phyloP scores from a whole-genome alignment of 2,888 invertebrate species.

The Ennomos erosarius region DNA sequence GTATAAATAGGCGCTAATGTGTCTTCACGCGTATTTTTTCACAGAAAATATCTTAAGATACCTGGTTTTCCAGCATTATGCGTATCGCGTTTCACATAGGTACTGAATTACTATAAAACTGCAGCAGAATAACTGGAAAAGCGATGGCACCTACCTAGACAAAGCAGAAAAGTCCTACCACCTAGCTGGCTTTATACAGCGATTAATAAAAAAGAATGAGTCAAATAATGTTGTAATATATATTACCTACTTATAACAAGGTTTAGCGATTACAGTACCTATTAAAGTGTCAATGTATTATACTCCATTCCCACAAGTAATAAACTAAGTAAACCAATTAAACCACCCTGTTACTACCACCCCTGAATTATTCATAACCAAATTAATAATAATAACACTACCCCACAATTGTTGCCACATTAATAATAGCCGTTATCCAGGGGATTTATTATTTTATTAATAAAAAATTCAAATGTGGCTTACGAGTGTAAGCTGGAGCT shows the following conservation, averaged over 20 bases:
- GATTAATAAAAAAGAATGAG: no score
- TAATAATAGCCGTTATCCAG: conserved; percentile 59
- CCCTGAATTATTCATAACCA: conserved; percentile 77
- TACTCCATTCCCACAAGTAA: conserved; percentile 14
- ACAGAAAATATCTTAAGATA: neutral
- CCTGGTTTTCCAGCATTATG: no score
- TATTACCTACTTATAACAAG: no score
- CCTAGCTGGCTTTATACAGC: no score
- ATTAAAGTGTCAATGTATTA: no score
- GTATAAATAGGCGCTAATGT: conserved; percentile 17
- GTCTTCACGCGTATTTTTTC: neutral
- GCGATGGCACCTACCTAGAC: no score
- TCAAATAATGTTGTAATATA: no score
- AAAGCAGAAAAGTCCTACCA: no score
- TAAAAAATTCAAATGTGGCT: conserved; percentile 82
- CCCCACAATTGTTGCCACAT: conserved; percentile 55
- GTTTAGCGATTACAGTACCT: no score
- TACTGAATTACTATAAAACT: no score
- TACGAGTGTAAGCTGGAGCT: conserved; percentile 72
- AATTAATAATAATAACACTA: conserved; percentile 79
- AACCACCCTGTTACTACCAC: conserved; percentile 22
- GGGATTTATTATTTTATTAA: conserved; percentile 71
- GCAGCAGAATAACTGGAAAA: no score
- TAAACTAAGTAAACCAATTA: conserved; percentile 21
- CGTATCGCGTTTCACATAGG: no score